Percentiles rank a stretch among this genome's conserved stretches.
Evolutionary conservation across 2,888 invertebrate species (phyloP).

Genomic region (Lagria hirta): DNA sequence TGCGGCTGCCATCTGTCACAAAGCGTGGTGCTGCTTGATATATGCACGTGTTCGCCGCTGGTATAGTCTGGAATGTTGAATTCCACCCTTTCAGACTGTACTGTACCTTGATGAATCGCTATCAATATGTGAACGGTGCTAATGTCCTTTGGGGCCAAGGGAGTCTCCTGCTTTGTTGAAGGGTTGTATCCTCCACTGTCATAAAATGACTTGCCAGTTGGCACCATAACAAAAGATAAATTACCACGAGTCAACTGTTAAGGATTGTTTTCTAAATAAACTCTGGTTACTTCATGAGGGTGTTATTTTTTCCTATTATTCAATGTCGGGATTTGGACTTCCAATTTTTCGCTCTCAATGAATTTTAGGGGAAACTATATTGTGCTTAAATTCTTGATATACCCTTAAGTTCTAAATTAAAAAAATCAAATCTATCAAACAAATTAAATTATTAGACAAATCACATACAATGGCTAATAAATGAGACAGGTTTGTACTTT

Average conservation of each 20-base stretch:
- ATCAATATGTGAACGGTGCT: constrained; percentile 33
- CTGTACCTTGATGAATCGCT: constrained; percentile 34
- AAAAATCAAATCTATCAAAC: too few species aligned
- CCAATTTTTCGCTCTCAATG: too few species aligned
- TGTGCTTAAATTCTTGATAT: too few species aligned
- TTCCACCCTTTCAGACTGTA: constrained; percentile 26
- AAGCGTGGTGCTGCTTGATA: constrained; percentile 42
- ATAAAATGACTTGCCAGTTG: constrained; percentile 44
- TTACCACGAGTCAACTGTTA: constrained; percentile 42
- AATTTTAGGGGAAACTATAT: too few species aligned
- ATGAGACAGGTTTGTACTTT: too few species aligned
- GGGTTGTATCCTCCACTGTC: constrained; percentile 35
- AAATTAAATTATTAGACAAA: too few species aligned
- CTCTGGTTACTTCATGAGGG: too few species aligned
- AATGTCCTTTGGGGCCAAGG: constrained; percentile 22
- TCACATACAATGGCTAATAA: too few species aligned
- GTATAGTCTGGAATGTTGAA: constrained; percentile 26
- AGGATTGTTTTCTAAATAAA: too few species aligned
- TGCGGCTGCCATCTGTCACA: constrained; percentile 48
- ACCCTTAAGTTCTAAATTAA: too few species aligned
- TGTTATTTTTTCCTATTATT: too few species aligned
- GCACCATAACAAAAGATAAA: constrained; percentile 48
- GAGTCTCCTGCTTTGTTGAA: constrained; percentile 23
- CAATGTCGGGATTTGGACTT: too few species aligned
- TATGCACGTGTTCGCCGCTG: constrained; percentile 43